Conservation (phyloP, 1,140 invertebrate species). For the silkworm (Bombyx mori) region ASM3026992v2 NC_085125.1:9528001-9528500, state of each 20-base stretch:
- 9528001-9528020: constrained; percentile 47
- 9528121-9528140: constrained; percentile 1
- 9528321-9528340: constrained; percentile 56
- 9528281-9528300: constrained; percentile 96
- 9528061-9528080: constrained; percentile 1
- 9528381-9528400: constrained; percentile 68
- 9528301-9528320: constrained; percentile 99
- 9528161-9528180: constrained; percentile 36
- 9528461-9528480: constrained; percentile 64
- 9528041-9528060: neutral
- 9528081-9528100: neutral
- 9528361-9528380: constrained; percentile 62
- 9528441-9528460: constrained; percentile 59
- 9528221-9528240: constrained; percentile 97
- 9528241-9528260: constrained; percentile 98
- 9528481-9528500: constrained; percentile 50
- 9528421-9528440: constrained; percentile 59
- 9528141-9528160: constrained; percentile 30
- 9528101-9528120: neutral
- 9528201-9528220: constrained; percentile 97
- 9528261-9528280: constrained; percentile 97
- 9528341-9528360: constrained; percentile 54
- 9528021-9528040: constrained; percentile 38
- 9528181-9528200: constrained; percentile 68
- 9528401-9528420: constrained; percentile 55